A percentile compares a stretch with the other conserved stretches of the same genome.
These are phyloP conservation scores for Bothrops jararaca DNA, from an alignment of 2,113 vertebrate species.

Conservation along the genomic window DNA sequence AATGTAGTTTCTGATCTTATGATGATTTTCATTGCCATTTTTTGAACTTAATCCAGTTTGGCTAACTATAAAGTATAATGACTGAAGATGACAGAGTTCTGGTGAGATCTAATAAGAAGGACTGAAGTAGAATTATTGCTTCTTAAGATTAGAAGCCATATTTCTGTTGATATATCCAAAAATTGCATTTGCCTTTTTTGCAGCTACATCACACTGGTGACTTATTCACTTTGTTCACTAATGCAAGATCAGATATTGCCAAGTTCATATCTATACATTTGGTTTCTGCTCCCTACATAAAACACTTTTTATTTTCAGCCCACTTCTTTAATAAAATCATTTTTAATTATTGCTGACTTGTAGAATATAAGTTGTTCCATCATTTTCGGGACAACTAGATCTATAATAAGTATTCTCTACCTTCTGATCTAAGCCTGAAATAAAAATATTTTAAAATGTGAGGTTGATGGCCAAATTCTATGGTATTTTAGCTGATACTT, in stretches of 20 bases:
- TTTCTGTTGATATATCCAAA: not conserved
- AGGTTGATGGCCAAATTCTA: not conserved
- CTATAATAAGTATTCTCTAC: not conserved
- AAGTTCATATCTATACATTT: not conserved
- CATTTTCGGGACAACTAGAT: not conserved
- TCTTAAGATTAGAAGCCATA: not conserved
- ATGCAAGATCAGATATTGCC: not conserved
- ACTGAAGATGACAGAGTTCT: not conserved
- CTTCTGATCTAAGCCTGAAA: not conserved
- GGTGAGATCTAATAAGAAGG: not conserved
- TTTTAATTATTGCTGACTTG: not conserved
- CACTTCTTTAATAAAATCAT: not conserved
- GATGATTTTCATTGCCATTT: not conserved
- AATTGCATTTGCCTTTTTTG: not conserved
- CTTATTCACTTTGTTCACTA: not conserved
- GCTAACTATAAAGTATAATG: not conserved
- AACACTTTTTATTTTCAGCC: not conserved
- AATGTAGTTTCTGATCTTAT: not conserved
- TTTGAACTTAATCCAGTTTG: not conserved
- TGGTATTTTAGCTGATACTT: not conserved
- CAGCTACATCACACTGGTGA: not conserved
- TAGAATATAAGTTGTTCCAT: not conserved
- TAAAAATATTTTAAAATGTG: not conserved
- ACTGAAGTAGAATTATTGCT: not conserved
- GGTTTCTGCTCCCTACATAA: not conserved